Percentiles rank a stretch among this genome's conserved stretches.
Evolutionary conservation across 1,140 invertebrate genomes (phyloP).

Genomic region (Solen grandis): DNA sequence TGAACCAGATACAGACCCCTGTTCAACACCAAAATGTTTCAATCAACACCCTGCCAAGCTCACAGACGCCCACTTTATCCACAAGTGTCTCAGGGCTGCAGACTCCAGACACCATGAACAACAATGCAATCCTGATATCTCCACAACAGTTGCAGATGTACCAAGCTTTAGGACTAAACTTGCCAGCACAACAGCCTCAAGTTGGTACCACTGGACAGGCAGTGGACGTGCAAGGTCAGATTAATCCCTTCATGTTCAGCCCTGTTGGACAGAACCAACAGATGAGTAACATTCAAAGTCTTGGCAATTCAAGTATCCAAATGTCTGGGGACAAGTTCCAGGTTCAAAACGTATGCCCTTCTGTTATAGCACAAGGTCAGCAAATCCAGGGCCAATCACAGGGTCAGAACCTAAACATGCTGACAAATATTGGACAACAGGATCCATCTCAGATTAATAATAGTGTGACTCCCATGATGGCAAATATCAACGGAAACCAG

Average conservation of each 20-base stretch:
- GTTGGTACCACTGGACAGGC: too few species aligned
- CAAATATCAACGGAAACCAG: not conserved
- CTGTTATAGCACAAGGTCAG: not conserved
- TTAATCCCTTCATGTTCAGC: not conserved
- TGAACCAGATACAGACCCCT: not conserved
- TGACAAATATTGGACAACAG: not conserved
- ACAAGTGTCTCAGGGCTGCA: not conserved
- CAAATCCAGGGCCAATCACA: not conserved
- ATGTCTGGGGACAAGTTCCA: not conserved
- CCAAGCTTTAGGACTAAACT: conserved; percentile 17
- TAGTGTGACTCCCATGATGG: not conserved
- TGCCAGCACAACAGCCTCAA: not conserved
- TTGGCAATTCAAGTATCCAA: too few species aligned
- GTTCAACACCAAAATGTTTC: not conserved
- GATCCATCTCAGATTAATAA: not conserved
- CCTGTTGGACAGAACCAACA: not conserved
- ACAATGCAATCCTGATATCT: not conserved
- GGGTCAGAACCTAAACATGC: not conserved
- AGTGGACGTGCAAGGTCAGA: not conserved
- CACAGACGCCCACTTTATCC: not conserved
- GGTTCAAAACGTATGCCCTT: not conserved
- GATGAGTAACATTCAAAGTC: not conserved
- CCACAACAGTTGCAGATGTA: conserved; percentile 41
- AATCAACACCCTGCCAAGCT: not conserved
- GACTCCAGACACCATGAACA: not conserved